Conservation (phyloP, 2,113 vertebrate genomes). For the Thamnophis sirtalis region DNA sequence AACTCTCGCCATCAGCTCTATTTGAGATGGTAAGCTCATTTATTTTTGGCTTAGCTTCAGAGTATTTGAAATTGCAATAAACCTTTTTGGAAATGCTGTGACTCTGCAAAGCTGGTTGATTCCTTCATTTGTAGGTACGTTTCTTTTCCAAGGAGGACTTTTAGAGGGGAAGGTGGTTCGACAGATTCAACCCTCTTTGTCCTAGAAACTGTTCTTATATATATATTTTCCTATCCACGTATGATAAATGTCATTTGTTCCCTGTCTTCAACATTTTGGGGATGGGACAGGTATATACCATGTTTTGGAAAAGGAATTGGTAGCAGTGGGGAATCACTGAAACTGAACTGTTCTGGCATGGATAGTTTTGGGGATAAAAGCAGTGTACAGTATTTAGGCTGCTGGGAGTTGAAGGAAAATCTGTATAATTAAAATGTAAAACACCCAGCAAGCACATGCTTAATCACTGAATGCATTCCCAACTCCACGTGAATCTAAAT, state of each 20-base stretch:
- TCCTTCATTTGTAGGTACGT: not conserved
- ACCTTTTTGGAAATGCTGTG: not conserved
- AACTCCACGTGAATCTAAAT: not conserved
- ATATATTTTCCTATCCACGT: not conserved
- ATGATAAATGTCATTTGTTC: not conserved
- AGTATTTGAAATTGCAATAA: not conserved
- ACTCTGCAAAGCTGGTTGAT: not conserved
- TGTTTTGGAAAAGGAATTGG: not conserved
- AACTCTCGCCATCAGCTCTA: not conserved
- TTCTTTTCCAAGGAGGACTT: not conserved
- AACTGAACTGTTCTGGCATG: not conserved
- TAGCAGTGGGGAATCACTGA: not conserved
- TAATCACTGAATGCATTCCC: not conserved
- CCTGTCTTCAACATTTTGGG: not conserved
- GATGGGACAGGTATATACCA: not conserved
- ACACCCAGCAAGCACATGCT: not conserved
- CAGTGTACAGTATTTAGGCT: not conserved
- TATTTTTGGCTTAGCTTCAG: not conserved
- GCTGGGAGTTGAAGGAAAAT: not conserved
- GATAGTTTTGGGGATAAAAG: not conserved
- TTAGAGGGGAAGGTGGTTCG: not conserved
- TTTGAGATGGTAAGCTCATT: not conserved
- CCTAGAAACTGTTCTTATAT: not conserved
- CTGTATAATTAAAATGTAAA: not conserved
- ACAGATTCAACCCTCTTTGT: not conserved